Evolutionary conservation across 35 echinoderm and acorn worm species (phyloP).

Genomic region (Strongylocentrotus purpuratus): DNA sequence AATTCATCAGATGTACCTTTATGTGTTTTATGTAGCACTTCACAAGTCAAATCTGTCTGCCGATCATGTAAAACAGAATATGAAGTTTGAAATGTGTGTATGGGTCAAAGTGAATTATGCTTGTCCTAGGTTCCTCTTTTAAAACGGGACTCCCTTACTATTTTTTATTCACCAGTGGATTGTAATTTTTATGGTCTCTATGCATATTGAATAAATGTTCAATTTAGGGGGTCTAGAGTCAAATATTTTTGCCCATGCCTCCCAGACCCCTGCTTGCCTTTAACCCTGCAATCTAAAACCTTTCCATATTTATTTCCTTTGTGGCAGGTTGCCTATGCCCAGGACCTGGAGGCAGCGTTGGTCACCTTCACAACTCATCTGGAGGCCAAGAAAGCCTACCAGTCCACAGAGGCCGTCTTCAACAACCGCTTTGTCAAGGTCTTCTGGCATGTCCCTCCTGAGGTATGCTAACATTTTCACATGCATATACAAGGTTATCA

Average conservation of each 20-base stretch:
- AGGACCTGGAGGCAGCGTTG: slow-evolving; percentile 81
- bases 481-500: too few relatives aligned
- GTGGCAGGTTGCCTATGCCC: slow-evolving; percentile 78
- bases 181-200: too few relatives aligned
- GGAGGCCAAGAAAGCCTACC: slow-evolving; percentile 82
- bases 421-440: slow-evolving; percentile 98
- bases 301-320: neutral
- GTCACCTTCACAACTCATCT: slow-evolving; percentile 83
- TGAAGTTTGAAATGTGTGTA: too few relatives aligned
- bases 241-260: neutral
- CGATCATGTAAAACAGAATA: too few relatives aligned
- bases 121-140: too few relatives aligned
- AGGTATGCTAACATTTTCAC: neutral
- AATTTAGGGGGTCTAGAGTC: neutral
- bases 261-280: neutral
- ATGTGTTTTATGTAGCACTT: too few relatives aligned
- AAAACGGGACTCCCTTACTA: neutral
- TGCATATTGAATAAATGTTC: too few relatives aligned
- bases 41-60: too few relatives aligned
- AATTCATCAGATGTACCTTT: too few relatives aligned
- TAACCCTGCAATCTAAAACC: neutral
- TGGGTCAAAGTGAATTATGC: too few relatives aligned
- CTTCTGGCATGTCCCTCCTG: slow-evolving; percentile 83
- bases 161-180: too few relatives aligned
- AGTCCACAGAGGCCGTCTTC: slow-evolving; percentile 83